Evolutionary conservation across 2,113 vertebrate genomes (phyloP).

Genomic region (Paradisaea rubra): DNA sequence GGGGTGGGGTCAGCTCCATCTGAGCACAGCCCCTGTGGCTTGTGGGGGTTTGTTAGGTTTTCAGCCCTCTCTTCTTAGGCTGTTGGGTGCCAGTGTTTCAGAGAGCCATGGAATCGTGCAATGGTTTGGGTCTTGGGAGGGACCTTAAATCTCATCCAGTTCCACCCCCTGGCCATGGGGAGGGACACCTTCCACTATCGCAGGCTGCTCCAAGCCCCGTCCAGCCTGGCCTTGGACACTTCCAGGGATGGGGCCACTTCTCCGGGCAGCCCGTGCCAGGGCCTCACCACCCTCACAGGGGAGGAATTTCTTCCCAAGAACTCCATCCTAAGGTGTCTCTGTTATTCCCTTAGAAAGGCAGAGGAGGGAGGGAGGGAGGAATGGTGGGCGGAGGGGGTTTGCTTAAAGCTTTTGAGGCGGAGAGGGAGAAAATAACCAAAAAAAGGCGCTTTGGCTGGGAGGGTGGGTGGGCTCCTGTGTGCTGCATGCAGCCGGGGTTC

Average conservation of each 20-base stretch:
- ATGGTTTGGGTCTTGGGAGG: neutral
- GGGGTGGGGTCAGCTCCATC: neutral
- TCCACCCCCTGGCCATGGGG: too few relatives aligned
- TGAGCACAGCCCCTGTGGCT: neutral
- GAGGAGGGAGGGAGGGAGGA: neutral
- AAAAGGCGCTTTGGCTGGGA: neutral
- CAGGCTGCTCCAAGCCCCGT: neutral
- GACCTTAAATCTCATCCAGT: neutral
- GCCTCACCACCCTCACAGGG: neutral
- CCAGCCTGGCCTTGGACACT: neutral
- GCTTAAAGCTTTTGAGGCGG: neutral
- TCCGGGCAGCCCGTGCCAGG: neutral
- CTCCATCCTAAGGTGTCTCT: neutral
- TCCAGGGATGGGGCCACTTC: neutral
- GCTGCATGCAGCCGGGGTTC: neutral
- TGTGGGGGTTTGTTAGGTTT: neutral
- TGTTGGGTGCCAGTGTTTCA: neutral
- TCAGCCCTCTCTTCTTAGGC: neutral
- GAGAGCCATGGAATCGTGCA: rapidly evolving
- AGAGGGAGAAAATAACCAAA: neutral
- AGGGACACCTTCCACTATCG: neutral
- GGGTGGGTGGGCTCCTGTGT: neutral
- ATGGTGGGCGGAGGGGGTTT: neutral
- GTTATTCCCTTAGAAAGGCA: neutral
- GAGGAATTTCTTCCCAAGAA: neutral